phyloP scores from a whole-genome alignment of 2,888 invertebrate genomes.

The Ellobium chinense region DNA sequence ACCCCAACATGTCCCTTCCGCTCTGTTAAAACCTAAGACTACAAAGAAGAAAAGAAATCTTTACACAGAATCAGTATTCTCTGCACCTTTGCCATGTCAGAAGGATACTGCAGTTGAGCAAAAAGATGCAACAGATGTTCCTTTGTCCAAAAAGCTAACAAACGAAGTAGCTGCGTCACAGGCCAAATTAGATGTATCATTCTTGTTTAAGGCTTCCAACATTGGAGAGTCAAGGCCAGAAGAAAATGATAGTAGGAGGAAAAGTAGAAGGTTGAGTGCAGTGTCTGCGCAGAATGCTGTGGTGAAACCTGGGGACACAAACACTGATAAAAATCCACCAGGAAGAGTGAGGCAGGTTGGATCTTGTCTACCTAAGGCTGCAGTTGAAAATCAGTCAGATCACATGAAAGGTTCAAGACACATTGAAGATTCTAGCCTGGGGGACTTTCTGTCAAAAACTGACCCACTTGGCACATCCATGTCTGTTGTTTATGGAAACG shows the following conservation, averaged over 20 bases:
- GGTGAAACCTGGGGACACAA: too few relatives aligned
- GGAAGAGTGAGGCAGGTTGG: neutral
- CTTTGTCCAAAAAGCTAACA: neutral
- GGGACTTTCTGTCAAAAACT: slow-evolving; percentile 12
- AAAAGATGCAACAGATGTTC: neutral
- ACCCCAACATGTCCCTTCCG: too few relatives aligned
- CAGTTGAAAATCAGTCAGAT: neutral
- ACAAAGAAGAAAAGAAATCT: slow-evolving; percentile 34
- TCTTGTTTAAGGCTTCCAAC: slow-evolving; percentile 11
- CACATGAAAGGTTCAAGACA: neutral
- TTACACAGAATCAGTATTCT: neutral
- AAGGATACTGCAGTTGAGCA: neutral
- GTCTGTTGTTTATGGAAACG: slow-evolving; percentile 34
- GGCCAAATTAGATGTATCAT: slow-evolving; percentile 21
- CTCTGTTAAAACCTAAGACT: slow-evolving; percentile 1
- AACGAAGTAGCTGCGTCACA: neutral
- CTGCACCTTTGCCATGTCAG: neutral
- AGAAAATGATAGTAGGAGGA: neutral
- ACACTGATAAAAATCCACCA: neutral
- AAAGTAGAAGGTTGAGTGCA: neutral
- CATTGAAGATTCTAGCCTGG: neutral
- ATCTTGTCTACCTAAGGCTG: neutral
- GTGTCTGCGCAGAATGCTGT: too few relatives aligned
- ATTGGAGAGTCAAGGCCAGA: neutral
- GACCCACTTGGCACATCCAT: slow-evolving; percentile 28